Conservation (phyloP, 2,888 invertebrate species). For the Sinelater perroti region DNA sequence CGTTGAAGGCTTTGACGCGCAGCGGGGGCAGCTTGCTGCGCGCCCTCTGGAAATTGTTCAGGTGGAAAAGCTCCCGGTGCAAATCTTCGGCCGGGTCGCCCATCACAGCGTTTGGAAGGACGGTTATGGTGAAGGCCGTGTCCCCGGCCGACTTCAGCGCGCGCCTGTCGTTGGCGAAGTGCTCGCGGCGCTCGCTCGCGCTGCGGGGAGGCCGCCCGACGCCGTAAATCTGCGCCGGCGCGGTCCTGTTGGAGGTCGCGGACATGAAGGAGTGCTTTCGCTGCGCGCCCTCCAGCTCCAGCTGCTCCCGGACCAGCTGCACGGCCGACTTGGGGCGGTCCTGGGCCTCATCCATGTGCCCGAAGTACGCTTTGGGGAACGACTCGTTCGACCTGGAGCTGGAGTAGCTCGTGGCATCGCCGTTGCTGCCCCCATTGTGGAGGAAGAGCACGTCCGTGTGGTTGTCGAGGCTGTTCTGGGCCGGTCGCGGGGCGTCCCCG, state of each 20-base stretch:
- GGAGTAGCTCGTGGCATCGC: slow-evolving; percentile 19
- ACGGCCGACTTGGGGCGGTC: slow-evolving; percentile 56
- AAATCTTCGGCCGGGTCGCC: slow-evolving; percentile 45
- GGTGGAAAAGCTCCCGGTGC: slow-evolving; percentile 42
- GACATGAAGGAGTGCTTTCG: slow-evolving; percentile 43
- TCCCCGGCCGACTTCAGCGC: slow-evolving; percentile 55
- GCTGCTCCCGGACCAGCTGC: slow-evolving; percentile 56
- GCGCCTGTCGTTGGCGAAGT: slow-evolving; percentile 41
- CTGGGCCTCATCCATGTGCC: slow-evolving; percentile 26
- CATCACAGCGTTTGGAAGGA: slow-evolving; percentile 40
- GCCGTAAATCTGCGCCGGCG: slow-evolving; percentile 51
- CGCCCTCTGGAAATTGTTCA: slow-evolving; percentile 38
- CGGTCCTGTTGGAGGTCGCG: slow-evolving; percentile 52
- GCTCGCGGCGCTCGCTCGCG: slow-evolving; percentile 34
- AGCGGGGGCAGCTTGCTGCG: slow-evolving; percentile 24
- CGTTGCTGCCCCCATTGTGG: slow-evolving; percentile 6
- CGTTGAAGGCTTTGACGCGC: slow-evolving; percentile 25
- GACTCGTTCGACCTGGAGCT: slow-evolving; percentile 47
- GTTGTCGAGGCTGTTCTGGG: slow-evolving; percentile 11
- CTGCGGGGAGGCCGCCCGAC: slow-evolving; percentile 42
- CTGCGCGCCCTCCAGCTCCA: slow-evolving; percentile 47
- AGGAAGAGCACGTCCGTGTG: slow-evolving; percentile 21
- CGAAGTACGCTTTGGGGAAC: slow-evolving; percentile 51
- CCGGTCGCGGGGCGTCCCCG: slow-evolving; percentile 26
- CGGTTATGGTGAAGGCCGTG: slow-evolving; percentile 43